Evolutionary conservation across 1,140 invertebrate species (phyloP), one percentile per base, ranked within the genome.

Genomic region (Atta cephalotes): DNA sequence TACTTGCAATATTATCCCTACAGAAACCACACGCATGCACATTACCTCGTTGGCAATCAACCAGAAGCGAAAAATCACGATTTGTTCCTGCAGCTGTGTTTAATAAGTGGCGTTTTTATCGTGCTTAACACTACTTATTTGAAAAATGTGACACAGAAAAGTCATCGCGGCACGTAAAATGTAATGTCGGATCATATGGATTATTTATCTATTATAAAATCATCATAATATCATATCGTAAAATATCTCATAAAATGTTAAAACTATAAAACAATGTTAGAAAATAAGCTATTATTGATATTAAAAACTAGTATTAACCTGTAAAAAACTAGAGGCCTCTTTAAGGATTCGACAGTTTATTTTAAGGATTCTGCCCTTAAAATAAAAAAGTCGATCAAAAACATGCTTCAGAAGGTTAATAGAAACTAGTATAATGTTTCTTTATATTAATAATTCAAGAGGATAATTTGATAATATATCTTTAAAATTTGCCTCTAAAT

Each of bases 81-180:
- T 35, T 78, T 25, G n/a, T 53, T 66, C 72, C 85, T 90, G 66
- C 79, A 90, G 78, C 62, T 82, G 74, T 58, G 21, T 7, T 49
- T 78, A 85, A 90, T 90, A 90, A 88, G 74, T 63, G 63, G 35
- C 45, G 45, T 90, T 85, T 85, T 89, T 77, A 87, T 90, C 76
- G 28, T 56, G 63, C 31, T 77, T 87, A 88, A 72, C 39, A 45
- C 18, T 31, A 45, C 35, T 66, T 58, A 51, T 82, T 12, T 21
- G 21, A 71, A 71, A 72, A 45, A 12, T 53, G 18, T 28, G 12
- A 60, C 25, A 68, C 31, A 49, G 39, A 2, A 74, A 62, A 60
- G 7, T 82, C 1, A 72, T 81, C 21, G 6, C 25, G 16, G 21
- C 18, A 60, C 6, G 14, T 49, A 60, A 74, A 12, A 39, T 74